Percentiles rank a stretch among this genome's conserved stretches.
Conservation (phyloP, 2,888 invertebrate species). For the Ptychoptera albimana region DNA sequence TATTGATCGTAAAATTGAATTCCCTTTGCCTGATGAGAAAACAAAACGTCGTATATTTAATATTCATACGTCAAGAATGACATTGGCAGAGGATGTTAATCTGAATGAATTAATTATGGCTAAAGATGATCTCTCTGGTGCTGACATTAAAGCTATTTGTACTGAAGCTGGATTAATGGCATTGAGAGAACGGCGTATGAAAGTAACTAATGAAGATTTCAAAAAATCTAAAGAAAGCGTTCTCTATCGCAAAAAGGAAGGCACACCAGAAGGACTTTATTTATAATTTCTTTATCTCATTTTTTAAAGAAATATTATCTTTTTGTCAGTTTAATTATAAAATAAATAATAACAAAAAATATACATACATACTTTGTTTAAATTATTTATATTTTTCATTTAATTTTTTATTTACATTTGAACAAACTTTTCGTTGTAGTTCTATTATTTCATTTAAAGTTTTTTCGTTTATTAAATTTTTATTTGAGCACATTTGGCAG, state of each 20-base stretch:
- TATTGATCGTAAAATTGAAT: slow-evolving; percentile 98
- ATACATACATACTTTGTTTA: too few species aligned
- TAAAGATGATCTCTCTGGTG: slow-evolving; percentile 97
- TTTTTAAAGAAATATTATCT: too few species aligned
- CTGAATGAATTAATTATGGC: slow-evolving; percentile 96
- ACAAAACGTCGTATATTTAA: slow-evolving; percentile 93
- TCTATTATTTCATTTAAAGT: slow-evolving; percentile 15
- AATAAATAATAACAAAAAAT: too few species aligned
- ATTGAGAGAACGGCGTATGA: slow-evolving; percentile 93
- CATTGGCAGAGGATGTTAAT: slow-evolving; percentile 90
- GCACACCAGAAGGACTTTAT: slow-evolving; percentile 97
- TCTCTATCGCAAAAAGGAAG: slow-evolving; percentile 96
- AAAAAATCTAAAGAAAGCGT: slow-evolving; percentile 99
- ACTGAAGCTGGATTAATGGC: slow-evolving; percentile 99
- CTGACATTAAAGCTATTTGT: slow-evolving; percentile 96
- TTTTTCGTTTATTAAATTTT: slow-evolving; percentile 10
- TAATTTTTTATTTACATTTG: too few species aligned
- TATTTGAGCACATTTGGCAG: slow-evolving; percentile 16
- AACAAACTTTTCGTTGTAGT: slow-evolving; percentile 14
- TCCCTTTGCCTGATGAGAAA: slow-evolving; percentile 97
- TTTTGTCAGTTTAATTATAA: too few species aligned
- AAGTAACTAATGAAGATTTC: slow-evolving; percentile 98
- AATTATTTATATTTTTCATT: too few species aligned
- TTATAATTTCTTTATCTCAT: slow-evolving; percentile 41
- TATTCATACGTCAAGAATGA: slow-evolving; percentile 99